These are phyloP conservation scores for Macaria liturata DNA, from an alignment of 2,888 invertebrate species.

Conservation along the genomic window DNA sequence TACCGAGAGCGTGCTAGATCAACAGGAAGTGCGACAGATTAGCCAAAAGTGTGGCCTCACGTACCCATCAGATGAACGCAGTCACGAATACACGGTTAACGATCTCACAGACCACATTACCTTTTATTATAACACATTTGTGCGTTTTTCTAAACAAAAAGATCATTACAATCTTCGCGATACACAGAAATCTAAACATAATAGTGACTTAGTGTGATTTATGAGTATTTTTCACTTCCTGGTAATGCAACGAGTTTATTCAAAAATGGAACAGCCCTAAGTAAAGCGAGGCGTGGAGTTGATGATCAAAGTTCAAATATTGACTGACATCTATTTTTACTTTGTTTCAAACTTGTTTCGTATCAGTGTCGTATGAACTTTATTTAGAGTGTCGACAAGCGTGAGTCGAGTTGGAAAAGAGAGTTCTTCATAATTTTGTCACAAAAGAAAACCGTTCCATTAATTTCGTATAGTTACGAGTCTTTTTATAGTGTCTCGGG, in stretches of 20 bases:
- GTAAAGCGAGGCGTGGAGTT: slow-evolving; percentile 1
- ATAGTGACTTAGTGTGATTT: slow-evolving; percentile 6
- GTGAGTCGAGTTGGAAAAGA: slow-evolving; percentile 8
- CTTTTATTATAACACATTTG: slow-evolving; percentile 24
- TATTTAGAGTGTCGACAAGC: slow-evolving; percentile 22
- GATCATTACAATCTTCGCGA: too few relatives aligned
- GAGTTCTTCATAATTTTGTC: slow-evolving; percentile 6
- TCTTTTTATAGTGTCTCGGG: too few relatives aligned
- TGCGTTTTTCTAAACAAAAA: slow-evolving; percentile 7
- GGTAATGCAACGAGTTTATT: neutral
- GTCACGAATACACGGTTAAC: slow-evolving; percentile 23
- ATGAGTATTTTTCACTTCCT: neutral
- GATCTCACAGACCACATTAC: slow-evolving; percentile 23
- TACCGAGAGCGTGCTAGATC: slow-evolving; percentile 23
- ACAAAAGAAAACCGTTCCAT: too few relatives aligned
- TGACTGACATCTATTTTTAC: slow-evolving; percentile 26
- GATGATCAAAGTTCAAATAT: slow-evolving; percentile 20
- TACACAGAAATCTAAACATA: slow-evolving; percentile 1
- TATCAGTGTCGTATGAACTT: slow-evolving; percentile 26
- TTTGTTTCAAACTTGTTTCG: slow-evolving; percentile 27
- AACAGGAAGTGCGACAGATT: slow-evolving; percentile 54
- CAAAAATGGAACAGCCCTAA: neutral
- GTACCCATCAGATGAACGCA: slow-evolving; percentile 35
- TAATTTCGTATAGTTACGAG: too few relatives aligned
- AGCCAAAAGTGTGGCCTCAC: slow-evolving; percentile 38